Percentiles rank a stretch among this genome's conserved stretches.
phyloP scores from a whole-genome alignment of 1,140 invertebrate genomes.

The Ips typographus region DNA sequence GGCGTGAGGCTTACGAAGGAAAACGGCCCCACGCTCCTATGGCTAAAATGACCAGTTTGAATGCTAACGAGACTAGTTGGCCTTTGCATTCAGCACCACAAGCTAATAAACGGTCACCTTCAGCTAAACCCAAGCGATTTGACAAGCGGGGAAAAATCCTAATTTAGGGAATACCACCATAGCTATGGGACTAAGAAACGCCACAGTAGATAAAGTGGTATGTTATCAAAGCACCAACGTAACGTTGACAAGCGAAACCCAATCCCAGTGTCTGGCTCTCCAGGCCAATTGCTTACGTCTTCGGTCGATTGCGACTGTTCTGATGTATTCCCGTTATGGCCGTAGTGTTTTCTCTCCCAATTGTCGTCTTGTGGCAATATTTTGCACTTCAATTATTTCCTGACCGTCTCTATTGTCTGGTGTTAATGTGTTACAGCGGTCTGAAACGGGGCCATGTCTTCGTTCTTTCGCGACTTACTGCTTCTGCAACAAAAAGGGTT shows the following conservation, averaged over 20 bases:
- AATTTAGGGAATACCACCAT: slow-evolving; percentile 94
- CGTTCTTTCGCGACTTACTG: slow-evolving; percentile 51
- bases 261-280: slow-evolving; percentile 70
- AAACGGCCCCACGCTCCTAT: slow-evolving; percentile 90
- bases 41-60: slow-evolving; percentile 88
- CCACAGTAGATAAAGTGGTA: slow-evolving; percentile 73
- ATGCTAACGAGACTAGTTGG: slow-evolving; percentile 84
- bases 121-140: slow-evolving; percentile 59
- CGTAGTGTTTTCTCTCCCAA: slow-evolving; percentile 97
- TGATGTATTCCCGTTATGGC: slow-evolving; percentile 94
- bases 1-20: slow-evolving; percentile 75
- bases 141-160: slow-evolving; percentile 69
- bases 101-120: slow-evolving; percentile 58
- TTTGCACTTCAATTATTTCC: slow-evolving; percentile 81
- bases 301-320: slow-evolving; percentile 93
- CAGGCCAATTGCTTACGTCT: slow-evolving; percentile 79
- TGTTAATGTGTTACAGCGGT: slow-evolving; percentile 65
- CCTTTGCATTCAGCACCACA: slow-evolving; percentile 84
- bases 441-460: slow-evolving; percentile 67
- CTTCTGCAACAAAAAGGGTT: slow-evolving; percentile 41
- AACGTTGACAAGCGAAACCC: slow-evolving; percentile 75
- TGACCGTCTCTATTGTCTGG: slow-evolving; percentile 64
- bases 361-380: slow-evolving; percentile 94
- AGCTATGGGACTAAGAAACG: slow-evolving; percentile 88
- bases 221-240: slow-evolving; percentile 75